Conservation (phyloP, 2,888 invertebrate genomes). For the Orchestes rusci region DNA sequence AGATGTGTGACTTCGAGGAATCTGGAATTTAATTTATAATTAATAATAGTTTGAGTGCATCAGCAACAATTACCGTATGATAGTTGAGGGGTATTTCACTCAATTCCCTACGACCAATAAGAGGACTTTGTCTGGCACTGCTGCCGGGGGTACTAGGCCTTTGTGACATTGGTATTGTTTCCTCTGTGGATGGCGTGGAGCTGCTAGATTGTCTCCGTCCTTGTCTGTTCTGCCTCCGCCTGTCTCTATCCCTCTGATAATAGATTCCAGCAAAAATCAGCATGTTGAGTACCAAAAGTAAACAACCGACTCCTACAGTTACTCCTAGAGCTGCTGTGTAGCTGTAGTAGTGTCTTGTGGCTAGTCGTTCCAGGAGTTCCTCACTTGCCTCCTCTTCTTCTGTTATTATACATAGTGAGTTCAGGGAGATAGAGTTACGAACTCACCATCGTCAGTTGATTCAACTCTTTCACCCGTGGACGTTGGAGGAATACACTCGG, state of each 20-base stretch:
- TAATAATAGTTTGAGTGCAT: constrained; percentile 1
- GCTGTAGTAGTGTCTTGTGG: constrained; percentile 54
- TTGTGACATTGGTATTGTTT: constrained; percentile 43
- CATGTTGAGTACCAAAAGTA: constrained; percentile 63
- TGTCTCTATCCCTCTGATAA: constrained; percentile 59
- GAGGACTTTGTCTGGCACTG: constrained; percentile 39
- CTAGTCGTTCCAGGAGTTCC: constrained; percentile 48
- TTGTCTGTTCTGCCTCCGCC: constrained; percentile 31
- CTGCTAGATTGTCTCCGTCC: constrained; percentile 33
- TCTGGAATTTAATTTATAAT: constrained; percentile 5
- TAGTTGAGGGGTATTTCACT: constrained; percentile 48
- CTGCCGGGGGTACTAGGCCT: constrained; percentile 43
- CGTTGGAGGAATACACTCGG: constrained; percentile 40
- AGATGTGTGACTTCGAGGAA: constrained; percentile 39
- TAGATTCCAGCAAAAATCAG: constrained; percentile 72
- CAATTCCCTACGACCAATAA: constrained; percentile 32
- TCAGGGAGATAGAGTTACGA: background rate
- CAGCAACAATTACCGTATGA: constrained; percentile 38
- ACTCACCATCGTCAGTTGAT: constrained; percentile 30
- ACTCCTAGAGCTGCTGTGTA: constrained; percentile 72
- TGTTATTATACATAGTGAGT: constrained; percentile 1
- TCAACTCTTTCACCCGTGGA: background rate
- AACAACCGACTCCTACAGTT: constrained; percentile 68
- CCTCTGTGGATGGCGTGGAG: constrained; percentile 40
- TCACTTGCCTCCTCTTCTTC: constrained; percentile 46